Base-by-base conservation (phyloP, 2,888 invertebrate species). In the Eumacrocentrus americanus region DNA sequence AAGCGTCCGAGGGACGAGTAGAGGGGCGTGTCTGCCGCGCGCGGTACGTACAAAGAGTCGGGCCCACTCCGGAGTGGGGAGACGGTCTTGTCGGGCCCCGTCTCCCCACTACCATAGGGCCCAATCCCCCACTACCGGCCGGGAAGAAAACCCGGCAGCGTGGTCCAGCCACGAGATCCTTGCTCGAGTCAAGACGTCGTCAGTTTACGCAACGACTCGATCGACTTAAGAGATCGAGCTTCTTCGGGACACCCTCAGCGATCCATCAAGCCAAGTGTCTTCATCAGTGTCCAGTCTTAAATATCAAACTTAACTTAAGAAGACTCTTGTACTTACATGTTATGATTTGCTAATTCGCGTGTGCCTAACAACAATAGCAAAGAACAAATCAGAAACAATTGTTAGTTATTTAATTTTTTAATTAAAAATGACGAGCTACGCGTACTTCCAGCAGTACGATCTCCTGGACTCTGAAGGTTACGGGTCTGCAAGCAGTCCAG, bases 121-220 rank as follows among this genome's bases (percentile, higher is more conserved):
- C 66, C 67, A 62, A 7, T 20, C 51, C 46, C 59, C 65, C 60
- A 61, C 60, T 57, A 67, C 73, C 70, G 69, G 66, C 68, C 67
- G 66, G 47, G 40, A 60, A 74, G 77, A 78, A 75, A 75, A 75
- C 72, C 70, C 70, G 69, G 71, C 77, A 75, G 77, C 78, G 67
- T 78, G 78, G 78, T 78, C 78, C 78, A 78, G 77, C 76, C 75
- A 77, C 74, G 76, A 77, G 78, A 77, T 78, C 69, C 68, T 61
- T 70, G 50, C 48, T 38, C 38, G 52, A 64, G 66, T 66, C 61
- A 68, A 75, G 73, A 72, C 74, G 69, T 71, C 73, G 76, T 72
- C 76, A 78, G 78, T 78, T 73, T 72, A 73, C 74, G 72, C 74
- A 74, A 74, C 73, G 76, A 77, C 72, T 70, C 70, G 72, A 69